These are phyloP conservation scores for Scolopax bukidnonensis DNA, from an alignment of 2,797 vertebrate species.

Conservation along the genomic window DNA sequence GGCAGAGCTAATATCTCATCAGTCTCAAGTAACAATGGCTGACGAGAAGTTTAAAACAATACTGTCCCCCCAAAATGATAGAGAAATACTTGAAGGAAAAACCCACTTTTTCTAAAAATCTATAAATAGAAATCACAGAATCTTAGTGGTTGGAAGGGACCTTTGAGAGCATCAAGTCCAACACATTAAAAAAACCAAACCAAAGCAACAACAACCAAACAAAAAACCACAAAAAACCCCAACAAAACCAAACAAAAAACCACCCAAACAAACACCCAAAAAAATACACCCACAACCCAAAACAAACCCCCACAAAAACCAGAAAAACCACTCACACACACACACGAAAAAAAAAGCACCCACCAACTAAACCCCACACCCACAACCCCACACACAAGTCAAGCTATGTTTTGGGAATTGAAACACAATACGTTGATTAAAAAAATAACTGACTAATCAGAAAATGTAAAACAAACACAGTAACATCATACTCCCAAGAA, in stretches of 20 bases:
- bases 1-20: neutral
- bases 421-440: neutral
- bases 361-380: no score
- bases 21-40: slow-evolving; percentile 5
- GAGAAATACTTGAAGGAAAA: neutral
- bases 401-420: neutral
- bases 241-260: no score
- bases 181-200: no score
- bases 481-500: slow-evolving; percentile 32
- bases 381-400: neutral
- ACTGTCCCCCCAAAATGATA: neutral
- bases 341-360: no score
- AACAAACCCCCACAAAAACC: no score
- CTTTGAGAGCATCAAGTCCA: no score
- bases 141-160: no score
- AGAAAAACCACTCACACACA: no score
- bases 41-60: slow-evolving; percentile 52
- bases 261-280: no score
- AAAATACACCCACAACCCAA: no score
- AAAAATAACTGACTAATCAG: neutral
- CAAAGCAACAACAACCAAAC: no score
- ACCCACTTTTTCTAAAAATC: neutral
- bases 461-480: slow-evolving; percentile 53
- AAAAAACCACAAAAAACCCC: no score
- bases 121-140: neutral